Conservation (phyloP, 2,888 invertebrate genomes). For the Drosophila histrio region DNA sequence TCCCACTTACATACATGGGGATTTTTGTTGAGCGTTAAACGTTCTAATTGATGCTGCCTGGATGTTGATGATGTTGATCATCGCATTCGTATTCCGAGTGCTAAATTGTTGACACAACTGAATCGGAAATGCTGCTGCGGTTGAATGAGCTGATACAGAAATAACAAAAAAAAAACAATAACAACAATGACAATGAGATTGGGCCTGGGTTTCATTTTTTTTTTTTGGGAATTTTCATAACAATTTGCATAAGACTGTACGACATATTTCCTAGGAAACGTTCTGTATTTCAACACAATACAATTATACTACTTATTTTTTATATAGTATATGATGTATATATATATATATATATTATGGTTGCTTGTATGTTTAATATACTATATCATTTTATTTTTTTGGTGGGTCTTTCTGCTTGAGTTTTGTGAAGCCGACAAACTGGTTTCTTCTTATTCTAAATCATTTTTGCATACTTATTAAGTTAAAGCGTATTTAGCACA, state of each 20-base stretch:
- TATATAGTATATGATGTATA: not conserved
- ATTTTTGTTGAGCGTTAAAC: constrained; percentile 51
- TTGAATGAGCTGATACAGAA: constrained; percentile 19
- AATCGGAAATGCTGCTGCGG: constrained; percentile 72
- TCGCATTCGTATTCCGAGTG: constrained; percentile 24
- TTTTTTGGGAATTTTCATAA: constrained; percentile 34
- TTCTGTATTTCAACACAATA: constrained; percentile 25
- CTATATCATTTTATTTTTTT: not conserved
- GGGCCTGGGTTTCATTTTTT: not conserved
- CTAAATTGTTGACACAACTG: constrained; percentile 37
- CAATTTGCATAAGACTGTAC: constrained; percentile 63
- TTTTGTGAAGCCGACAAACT: constrained; percentile 41
- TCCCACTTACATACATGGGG: constrained; percentile 77
- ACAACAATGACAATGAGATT: constrained; percentile 3
- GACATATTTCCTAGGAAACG: constrained; percentile 69
- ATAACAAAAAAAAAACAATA: not conserved
- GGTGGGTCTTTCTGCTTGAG: constrained; percentile 26
- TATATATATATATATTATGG: not conserved
- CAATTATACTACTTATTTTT: not conserved
- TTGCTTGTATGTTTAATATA: not conserved
- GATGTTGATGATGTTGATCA: not conserved
- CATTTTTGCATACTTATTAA: constrained; percentile 39
- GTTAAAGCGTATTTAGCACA: constrained; percentile 54
- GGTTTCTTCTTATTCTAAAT: constrained; percentile 49
- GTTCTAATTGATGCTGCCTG: constrained; percentile 52